A percentile compares a stretch with the other conserved stretches of the same genome.
phyloP scores from a whole-genome alignment of 2,797 vertebrate species.

The Emydoidea blandingii region DNA sequence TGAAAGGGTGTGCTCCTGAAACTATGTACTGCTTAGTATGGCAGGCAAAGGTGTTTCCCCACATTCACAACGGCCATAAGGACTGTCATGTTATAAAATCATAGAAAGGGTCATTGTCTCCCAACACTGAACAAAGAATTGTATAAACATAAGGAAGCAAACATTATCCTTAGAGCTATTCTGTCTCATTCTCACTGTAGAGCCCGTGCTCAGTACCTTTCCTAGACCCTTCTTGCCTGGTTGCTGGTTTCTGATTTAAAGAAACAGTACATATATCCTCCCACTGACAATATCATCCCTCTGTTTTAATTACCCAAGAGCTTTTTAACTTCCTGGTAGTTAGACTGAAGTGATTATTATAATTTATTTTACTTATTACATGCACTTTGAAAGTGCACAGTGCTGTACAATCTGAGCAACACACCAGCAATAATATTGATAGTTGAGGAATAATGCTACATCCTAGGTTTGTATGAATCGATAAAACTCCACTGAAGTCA shows the following conservation, averaged over 20 bases:
- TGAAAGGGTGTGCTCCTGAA: conserved; percentile 11
- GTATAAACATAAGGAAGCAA: not conserved
- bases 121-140: conserved; percentile 9
- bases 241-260: not conserved
- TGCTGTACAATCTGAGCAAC: not conserved
- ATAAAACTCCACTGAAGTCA: not conserved
- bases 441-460: not conserved
- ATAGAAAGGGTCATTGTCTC: conserved; percentile 16
- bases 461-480: not conserved
- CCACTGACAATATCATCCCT: not conserved
- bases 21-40: not conserved
- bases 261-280: not conserved
- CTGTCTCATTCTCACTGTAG: not conserved
- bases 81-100: conserved; percentile 28
- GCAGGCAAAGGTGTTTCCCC: not conserved
- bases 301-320: not conserved
- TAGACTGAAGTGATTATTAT: not conserved
- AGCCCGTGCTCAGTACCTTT: not conserved
- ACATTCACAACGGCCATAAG: not conserved
- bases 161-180: no score
- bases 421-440: not conserved
- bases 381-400: not conserved
- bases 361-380: not conserved
- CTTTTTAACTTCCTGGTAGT: not conserved
- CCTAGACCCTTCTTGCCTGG: not conserved